Percentiles rank a stretch among this genome's conserved stretches.
These are phyloP conservation scores for Scaptomyza graminum DNA, from an alignment of 1,140 invertebrate genomes.

Conservation along the genomic window DNA sequence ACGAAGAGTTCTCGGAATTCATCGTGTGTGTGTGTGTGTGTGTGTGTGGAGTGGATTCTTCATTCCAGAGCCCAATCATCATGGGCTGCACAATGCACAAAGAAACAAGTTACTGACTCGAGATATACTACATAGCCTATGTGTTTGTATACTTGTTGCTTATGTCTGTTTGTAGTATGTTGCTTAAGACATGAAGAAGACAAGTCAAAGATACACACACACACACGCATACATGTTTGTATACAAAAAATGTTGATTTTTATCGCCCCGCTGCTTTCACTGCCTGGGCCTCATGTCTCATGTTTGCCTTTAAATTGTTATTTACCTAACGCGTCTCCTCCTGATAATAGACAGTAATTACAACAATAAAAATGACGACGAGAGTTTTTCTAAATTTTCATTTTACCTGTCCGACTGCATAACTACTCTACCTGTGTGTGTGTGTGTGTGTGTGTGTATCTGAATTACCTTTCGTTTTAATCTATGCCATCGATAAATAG, in stretches of 20 bases:
- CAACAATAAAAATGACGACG: constrained; percentile 19
- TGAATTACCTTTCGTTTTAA: constrained; percentile 41
- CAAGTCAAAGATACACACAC: constrained; percentile 6
- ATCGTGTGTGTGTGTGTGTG: constrained; percentile 4
- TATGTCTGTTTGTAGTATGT: constrained; percentile 11
- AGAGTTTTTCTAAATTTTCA: not conserved
- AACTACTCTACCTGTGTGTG: constrained; percentile 21
- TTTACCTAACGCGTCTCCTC: constrained; percentile 37
- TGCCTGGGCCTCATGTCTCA: constrained; percentile 46
- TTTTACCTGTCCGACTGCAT: constrained; percentile 37
- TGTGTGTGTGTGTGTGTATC: constrained; percentile 1
- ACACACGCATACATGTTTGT: too few relatives aligned
- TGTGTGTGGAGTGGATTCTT: constrained; percentile 33
- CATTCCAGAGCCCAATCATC: constrained; percentile 11
- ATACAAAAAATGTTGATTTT: constrained; percentile 20
- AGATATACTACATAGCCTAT: constrained; percentile 16
- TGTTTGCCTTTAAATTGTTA: constrained; percentile 37
- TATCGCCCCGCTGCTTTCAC: constrained; percentile 56
- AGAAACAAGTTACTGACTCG: constrained; percentile 41
- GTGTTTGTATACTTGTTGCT: not conserved
- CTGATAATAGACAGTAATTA: constrained; percentile 51
- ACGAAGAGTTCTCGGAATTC: constrained; percentile 69
- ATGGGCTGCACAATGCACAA: constrained; percentile 31
- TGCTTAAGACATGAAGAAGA: constrained; percentile 7
- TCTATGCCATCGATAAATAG: constrained; percentile 56